Conservation (phyloP, 2,888 invertebrate species). For the Epistrophe grossulariae region DNA sequence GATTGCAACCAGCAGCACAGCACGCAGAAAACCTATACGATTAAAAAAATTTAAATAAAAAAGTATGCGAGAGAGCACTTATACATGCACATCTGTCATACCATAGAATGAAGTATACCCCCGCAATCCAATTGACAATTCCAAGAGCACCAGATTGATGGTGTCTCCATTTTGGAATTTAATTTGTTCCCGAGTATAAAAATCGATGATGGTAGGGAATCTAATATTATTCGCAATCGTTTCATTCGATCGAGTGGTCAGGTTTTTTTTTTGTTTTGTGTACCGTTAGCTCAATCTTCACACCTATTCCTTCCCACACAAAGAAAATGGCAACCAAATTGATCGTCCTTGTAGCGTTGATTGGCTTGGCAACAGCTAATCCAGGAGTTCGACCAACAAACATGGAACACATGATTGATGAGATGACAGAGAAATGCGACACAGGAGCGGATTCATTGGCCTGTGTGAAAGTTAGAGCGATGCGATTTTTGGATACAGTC, state of each 20-base stretch:
- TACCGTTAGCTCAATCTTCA: constrained; percentile 46
- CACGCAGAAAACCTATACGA: background rate
- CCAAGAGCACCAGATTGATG: constrained; percentile 63
- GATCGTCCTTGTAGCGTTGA: constrained; percentile 84
- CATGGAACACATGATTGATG: constrained; percentile 90
- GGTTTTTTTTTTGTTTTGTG: constrained; percentile 29
- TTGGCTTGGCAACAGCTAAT: constrained; percentile 86
- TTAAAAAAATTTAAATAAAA: background rate
- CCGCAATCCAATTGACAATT: constrained; percentile 63
- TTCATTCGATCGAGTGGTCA: constrained; percentile 82
- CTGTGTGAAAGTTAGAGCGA: constrained; percentile 93
- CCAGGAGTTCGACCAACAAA: constrained; percentile 86
- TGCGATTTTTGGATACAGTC: constrained; percentile 91
- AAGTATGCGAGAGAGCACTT: constrained; percentile 37
- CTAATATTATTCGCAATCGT: constrained; percentile 84
- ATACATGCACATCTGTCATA: constrained; percentile 1
- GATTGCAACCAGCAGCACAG: background rate
- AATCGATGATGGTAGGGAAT: constrained; percentile 84
- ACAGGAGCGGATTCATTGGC: constrained; percentile 91
- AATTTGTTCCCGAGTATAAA: constrained; percentile 81
- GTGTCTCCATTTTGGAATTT: constrained; percentile 70
- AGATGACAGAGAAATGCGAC: constrained; percentile 90
- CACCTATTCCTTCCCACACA: background rate
- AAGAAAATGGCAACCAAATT: constrained; percentile 78
- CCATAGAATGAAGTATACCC: constrained; percentile 16